These are phyloP conservation scores for Battus philenor DNA, from an alignment of 1,140 invertebrate genomes.

Conservation along the genomic window DNA sequence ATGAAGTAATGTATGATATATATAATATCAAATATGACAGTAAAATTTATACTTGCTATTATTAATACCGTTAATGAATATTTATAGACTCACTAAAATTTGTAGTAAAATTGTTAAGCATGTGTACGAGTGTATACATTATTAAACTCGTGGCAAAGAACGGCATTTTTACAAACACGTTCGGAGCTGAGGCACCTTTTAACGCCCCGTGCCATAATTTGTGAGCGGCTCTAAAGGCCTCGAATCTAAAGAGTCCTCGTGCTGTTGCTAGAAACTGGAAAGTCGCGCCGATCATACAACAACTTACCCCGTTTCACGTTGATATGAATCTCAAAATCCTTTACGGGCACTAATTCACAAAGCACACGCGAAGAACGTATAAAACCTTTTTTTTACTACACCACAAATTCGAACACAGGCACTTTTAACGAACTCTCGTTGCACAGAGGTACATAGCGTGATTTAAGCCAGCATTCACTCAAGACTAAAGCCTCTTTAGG, in stretches of 20 bases:
- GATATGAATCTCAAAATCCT: slow-evolving; percentile 54
- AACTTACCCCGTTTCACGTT: slow-evolving; percentile 55
- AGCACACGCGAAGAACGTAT: slow-evolving; percentile 43
- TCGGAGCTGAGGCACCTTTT: slow-evolving; percentile 1
- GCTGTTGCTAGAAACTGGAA: slow-evolving; percentile 11
- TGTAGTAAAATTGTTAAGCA: too few species aligned
- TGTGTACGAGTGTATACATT: too few species aligned
- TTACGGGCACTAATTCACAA: slow-evolving; percentile 44
- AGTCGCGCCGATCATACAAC: slow-evolving; percentile 5
- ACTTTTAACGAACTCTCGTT: slow-evolving; percentile 63
- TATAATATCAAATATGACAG: too few species aligned
- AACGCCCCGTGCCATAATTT: slow-evolving; percentile 9
- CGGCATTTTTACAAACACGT: slow-evolving; percentile 10
- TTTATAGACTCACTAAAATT: too few species aligned
- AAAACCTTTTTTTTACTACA: slow-evolving; percentile 41
- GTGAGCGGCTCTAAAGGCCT: slow-evolving; percentile 3
- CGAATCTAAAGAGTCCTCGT: slow-evolving; percentile 1
- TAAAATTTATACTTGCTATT: too few species aligned
- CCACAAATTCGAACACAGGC: slow-evolving; percentile 64
- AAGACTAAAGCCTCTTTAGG: slow-evolving; percentile 50
- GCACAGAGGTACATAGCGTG: slow-evolving; percentile 59
- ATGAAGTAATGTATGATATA: too few species aligned
- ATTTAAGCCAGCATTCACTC: slow-evolving; percentile 60
- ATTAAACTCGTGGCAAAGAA: slow-evolving; percentile 9
- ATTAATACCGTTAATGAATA: too few species aligned